Conservation (phyloP, 2,113 vertebrate genomes). For the Hemichromis elongatus region DNA sequence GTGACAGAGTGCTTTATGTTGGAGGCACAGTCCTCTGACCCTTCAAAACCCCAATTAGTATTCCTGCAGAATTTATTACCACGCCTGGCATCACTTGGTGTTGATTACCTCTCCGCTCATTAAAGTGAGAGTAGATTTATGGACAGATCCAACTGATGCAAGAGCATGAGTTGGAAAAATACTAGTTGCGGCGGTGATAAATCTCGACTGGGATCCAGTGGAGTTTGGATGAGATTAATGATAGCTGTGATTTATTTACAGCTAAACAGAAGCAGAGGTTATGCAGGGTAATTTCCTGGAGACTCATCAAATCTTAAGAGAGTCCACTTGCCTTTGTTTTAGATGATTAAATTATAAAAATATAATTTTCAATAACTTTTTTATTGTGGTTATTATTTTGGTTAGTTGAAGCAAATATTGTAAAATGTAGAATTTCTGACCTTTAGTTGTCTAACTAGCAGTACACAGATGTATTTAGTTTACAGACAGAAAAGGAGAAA, state of each 20-base stretch:
- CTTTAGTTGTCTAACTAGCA: neutral
- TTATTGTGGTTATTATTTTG: neutral
- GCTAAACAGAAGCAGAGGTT: neutral
- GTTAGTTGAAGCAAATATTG: neutral
- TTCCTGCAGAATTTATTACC: conserved; percentile 44
- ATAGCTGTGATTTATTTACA: neutral
- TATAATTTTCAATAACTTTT: neutral
- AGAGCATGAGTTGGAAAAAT: neutral
- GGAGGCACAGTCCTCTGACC: conserved; percentile 38
- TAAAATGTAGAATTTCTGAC: neutral
- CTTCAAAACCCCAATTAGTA: conserved; percentile 56
- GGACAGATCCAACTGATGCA: conserved; percentile 27
- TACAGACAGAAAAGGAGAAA: neutral
- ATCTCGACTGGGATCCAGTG: neutral
- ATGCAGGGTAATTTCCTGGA: neutral
- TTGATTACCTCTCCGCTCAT: conserved; percentile 57
- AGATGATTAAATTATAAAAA: fast-evolving
- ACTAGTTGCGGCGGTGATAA: neutral
- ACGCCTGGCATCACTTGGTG: conserved; percentile 48
- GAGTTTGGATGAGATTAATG: neutral
- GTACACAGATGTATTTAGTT: neutral
- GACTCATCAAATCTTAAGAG: neutral
- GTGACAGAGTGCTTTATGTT: conserved; percentile 46
- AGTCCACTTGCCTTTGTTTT: neutral
- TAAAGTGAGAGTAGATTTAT: conserved; percentile 48